These are phyloP conservation scores for Flexamia atlantica DNA, from an alignment of 2,888 invertebrate genomes.

Conservation along the genomic window DNA sequence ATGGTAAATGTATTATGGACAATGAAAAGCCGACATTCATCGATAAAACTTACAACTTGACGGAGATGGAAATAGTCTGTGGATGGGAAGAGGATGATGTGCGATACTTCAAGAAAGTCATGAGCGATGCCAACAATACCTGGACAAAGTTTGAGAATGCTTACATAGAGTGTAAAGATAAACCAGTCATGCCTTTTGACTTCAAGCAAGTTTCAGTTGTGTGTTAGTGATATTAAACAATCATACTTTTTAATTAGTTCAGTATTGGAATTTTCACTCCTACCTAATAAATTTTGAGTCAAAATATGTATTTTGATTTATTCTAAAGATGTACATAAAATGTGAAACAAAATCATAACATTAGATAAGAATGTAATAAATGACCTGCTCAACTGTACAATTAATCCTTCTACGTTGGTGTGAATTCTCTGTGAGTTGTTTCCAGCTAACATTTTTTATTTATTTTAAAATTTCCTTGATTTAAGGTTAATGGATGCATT, in stretches of 20 bases:
- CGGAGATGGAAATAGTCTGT: conserved; percentile 10
- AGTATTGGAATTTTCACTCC: too few species aligned
- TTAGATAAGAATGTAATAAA: too few species aligned
- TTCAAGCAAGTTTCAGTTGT: conserved; percentile 14
- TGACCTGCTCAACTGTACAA: too few species aligned
- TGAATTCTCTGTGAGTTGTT: too few species aligned
- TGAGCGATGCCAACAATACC: conserved; percentile 39
- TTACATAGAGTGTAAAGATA: conserved; percentile 33
- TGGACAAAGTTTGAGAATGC: conserved; percentile 49
- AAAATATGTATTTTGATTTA: too few species aligned
- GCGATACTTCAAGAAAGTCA: conserved; percentile 26
- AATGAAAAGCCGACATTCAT: conserved; percentile 21
- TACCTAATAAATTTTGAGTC: too few species aligned
- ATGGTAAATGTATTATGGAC: conserved; percentile 21
- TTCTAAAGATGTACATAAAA: too few species aligned
- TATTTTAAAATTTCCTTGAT: too few species aligned
- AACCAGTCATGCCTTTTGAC: conserved; percentile 20
- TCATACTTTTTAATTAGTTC: not conserved
- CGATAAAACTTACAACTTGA: not conserved
- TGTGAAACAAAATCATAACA: too few species aligned
- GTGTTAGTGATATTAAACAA: not conserved
- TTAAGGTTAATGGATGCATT: too few species aligned
- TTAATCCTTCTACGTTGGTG: too few species aligned
- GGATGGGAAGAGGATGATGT: conserved; percentile 29
- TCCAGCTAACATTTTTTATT: too few species aligned